Conservation (phyloP, 2,797 vertebrate genomes). For the Centroberyx gerrardi region DNA sequence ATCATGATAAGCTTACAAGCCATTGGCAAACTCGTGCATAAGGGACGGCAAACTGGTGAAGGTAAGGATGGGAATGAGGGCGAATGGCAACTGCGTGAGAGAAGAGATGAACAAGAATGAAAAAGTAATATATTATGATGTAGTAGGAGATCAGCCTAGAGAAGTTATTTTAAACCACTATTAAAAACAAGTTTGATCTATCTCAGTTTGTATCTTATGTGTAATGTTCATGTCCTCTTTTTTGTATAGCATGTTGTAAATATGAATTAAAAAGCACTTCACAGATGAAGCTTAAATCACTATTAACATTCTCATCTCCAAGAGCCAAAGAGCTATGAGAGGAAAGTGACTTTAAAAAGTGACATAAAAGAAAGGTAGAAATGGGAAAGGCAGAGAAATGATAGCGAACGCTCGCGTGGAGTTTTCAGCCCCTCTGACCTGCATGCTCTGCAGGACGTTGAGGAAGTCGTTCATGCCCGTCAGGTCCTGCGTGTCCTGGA, state of each 20-base stretch:
- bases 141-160: background rate
- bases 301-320: background rate
- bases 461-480: slow-evolving; percentile 99
- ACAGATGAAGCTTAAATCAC: background rate
- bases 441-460: slow-evolving; percentile 96
- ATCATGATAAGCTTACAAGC: slow-evolving; percentile 85
- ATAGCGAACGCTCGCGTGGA: background rate
- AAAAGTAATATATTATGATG: background rate
- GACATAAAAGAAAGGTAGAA: background rate
- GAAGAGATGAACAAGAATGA: slow-evolving; percentile 6
- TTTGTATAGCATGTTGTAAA: background rate
- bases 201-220: background rate
- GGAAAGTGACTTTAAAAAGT: background rate
- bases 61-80: slow-evolving; percentile 93
- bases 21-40: slow-evolving; percentile 94
- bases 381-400: background rate
- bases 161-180: background rate
- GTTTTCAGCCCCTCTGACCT: slow-evolving; percentile 85
- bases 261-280: background rate
- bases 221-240: background rate
- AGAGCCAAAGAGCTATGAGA: background rate
- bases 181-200: background rate
- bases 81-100: slow-evolving; percentile 90
- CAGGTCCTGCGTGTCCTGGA: slow-evolving; percentile 92
- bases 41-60: slow-evolving; percentile 92